phyloP scores from a whole-genome alignment of 1,140 invertebrate species.

The Streblospio benedicti region DNA sequence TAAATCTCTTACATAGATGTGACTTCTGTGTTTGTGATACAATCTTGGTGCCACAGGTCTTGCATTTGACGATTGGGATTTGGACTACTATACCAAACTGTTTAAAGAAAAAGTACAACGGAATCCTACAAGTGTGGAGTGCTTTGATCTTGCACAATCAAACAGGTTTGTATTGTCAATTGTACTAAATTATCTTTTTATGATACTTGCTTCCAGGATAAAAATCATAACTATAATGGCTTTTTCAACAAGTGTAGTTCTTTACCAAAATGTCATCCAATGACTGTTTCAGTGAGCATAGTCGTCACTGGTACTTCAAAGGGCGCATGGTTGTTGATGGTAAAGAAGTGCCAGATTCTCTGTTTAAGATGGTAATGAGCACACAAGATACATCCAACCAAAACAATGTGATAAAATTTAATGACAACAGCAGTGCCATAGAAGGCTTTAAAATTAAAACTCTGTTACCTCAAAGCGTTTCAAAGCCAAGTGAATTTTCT shows the following conservation, averaged over 20 bases:
- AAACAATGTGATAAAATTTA: slow-evolving; percentile 96
- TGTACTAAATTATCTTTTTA: not conserved
- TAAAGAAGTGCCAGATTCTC: slow-evolving; percentile 62
- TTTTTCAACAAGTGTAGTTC: not conserved
- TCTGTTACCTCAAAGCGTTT: slow-evolving; percentile 56
- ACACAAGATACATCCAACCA: slow-evolving; percentile 70
- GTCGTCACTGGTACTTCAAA: slow-evolving; percentile 57
- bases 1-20: too few relatives aligned
- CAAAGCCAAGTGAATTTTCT: slow-evolving; percentile 58
- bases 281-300: slow-evolving; percentile 45
- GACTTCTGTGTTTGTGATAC: too few relatives aligned
- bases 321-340: slow-evolving; percentile 82
- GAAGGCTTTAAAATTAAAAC: slow-evolving; percentile 65
- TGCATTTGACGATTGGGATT: slow-evolving; percentile 49
- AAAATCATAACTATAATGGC: not conserved
- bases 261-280: not conserved
- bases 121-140: slow-evolving; percentile 94
- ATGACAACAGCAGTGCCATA: slow-evolving; percentile 94
- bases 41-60: too few relatives aligned
- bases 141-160: slow-evolving; percentile 96
- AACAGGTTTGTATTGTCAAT: slow-evolving; percentile 58
- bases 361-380: slow-evolving; percentile 85
- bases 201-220: not conserved
- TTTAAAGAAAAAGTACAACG: slow-evolving; percentile 64
- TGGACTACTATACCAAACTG: slow-evolving; percentile 49